Conservation (phyloP, 1,140 invertebrate genomes). For the Rhizoglyphus robini region DNA sequence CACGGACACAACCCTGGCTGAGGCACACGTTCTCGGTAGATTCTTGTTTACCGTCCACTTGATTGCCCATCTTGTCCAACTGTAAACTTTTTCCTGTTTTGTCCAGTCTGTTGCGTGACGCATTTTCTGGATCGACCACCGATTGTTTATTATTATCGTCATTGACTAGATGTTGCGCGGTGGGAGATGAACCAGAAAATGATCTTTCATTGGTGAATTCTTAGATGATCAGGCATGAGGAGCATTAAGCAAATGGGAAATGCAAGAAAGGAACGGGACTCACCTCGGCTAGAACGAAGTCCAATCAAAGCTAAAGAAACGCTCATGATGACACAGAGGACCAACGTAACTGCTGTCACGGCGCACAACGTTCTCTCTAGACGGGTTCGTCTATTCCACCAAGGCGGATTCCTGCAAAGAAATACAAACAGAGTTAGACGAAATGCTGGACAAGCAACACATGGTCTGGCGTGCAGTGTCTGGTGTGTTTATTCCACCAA, state of each 20-base stretch:
- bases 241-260: no score
- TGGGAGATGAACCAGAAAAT: neutral
- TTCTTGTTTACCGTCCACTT: neutral
- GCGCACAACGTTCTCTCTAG: conserved; percentile 59
- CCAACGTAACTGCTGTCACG: conserved; percentile 44
- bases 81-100: neutral
- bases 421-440: neutral
- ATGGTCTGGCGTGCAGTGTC: neutral
- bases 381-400: conserved; percentile 64
- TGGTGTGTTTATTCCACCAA: no score
- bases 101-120: neutral
- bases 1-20: conserved; percentile 27
- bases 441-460: neutral
- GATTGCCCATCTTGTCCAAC: neutral
- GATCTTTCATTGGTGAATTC: neutral
- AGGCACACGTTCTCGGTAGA: conserved; percentile 24
- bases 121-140: neutral
- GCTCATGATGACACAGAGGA: conserved; percentile 49
- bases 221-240: no score
- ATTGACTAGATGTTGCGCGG: conserved; percentile 23
- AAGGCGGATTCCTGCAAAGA: conserved; percentile 56
- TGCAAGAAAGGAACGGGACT: no score
- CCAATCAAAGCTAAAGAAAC: conserved; percentile 47
- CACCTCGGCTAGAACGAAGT: neutral
- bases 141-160: conserved; percentile 3